These are phyloP conservation scores for Acrocyrtus sp. DNA, from an alignment of 2,888 invertebrate genomes.

Conservation along the genomic window DNA sequence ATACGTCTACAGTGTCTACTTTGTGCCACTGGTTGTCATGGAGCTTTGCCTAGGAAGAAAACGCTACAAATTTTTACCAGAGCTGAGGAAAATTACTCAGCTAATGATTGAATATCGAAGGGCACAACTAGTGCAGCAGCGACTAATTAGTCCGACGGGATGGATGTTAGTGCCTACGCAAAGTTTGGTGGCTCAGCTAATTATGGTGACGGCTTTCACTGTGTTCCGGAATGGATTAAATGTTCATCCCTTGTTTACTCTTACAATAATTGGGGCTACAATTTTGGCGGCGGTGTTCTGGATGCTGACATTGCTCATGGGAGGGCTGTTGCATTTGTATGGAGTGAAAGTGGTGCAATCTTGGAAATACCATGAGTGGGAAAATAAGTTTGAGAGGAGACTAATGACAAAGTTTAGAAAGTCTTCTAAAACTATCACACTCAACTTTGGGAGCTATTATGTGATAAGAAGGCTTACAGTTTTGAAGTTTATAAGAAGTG, in stretches of 20 bases:
- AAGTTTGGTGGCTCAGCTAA: neutral
- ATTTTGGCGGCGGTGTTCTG: neutral
- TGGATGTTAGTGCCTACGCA: constrained; percentile 13
- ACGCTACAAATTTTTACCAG: no score
- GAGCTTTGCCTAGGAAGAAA: no score
- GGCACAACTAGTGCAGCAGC: no score
- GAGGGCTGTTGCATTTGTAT: constrained; percentile 11
- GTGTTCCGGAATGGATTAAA: neutral
- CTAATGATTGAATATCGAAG: no score
- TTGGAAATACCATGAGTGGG: constrained; percentile 21
- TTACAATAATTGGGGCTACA: neutral
- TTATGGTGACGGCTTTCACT: constrained; percentile 1
- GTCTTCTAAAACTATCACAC: neutral
- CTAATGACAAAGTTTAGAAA: constrained; percentile 12
- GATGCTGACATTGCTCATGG: constrained; percentile 7
- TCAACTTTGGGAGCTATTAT: constrained; percentile 17
- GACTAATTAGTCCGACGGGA: no score
- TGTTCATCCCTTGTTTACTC: no score
- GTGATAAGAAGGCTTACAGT: constrained; percentile 3
- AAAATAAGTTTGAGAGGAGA: neutral
- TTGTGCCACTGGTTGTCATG: no score
- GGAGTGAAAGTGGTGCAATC: constrained; percentile 6
- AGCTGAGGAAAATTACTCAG: no score
- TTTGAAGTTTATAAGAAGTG: neutral
- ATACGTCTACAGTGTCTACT: no score